A percentile compares a stretch with the other conserved stretches of the same genome.
phyloP scores from a whole-genome alignment of 1,140 invertebrate genomes.

The Drosophila nigromelanica region DNA sequence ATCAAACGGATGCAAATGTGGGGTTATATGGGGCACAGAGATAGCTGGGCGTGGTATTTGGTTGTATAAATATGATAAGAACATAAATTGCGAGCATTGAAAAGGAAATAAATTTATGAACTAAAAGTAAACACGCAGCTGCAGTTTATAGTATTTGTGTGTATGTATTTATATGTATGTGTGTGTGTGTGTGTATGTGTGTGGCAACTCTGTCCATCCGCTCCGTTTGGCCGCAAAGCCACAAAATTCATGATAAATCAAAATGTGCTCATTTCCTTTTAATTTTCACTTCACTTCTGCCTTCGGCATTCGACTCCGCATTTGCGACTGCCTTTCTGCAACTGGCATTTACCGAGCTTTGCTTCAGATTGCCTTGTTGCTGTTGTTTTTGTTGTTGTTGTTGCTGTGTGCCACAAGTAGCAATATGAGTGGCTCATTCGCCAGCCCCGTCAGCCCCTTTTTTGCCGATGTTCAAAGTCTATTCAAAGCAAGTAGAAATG shows the following conservation, averaged over 20 bases:
- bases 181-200: conserved; percentile 12
- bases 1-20: conserved; percentile 7
- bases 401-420: conserved; percentile 2
- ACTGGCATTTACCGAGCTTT: conserved; percentile 25
- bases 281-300: conserved; percentile 68
- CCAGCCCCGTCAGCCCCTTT: neutral
- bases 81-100: conserved; percentile 36
- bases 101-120: conserved; percentile 48
- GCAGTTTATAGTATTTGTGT: neutral
- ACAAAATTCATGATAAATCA: conserved; percentile 74
- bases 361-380: conserved; percentile 27
- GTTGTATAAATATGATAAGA: conserved; percentile 37
- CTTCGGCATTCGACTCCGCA: conserved; percentile 6
- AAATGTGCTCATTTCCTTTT: conserved; percentile 79
- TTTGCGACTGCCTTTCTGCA: conserved; percentile 21
- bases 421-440: neutral
- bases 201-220: conserved; percentile 17
- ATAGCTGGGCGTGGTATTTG: neutral
- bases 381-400: neutral
- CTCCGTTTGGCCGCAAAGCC: conserved; percentile 38
- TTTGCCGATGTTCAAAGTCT: neutral
- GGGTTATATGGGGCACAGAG: no score
- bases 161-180: neutral
- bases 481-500: no score
- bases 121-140: conserved; percentile 19